These are phyloP conservation scores for Drosophila monieri DNA, from an alignment of 2,888 invertebrate species.

Conservation along the genomic window DNA sequence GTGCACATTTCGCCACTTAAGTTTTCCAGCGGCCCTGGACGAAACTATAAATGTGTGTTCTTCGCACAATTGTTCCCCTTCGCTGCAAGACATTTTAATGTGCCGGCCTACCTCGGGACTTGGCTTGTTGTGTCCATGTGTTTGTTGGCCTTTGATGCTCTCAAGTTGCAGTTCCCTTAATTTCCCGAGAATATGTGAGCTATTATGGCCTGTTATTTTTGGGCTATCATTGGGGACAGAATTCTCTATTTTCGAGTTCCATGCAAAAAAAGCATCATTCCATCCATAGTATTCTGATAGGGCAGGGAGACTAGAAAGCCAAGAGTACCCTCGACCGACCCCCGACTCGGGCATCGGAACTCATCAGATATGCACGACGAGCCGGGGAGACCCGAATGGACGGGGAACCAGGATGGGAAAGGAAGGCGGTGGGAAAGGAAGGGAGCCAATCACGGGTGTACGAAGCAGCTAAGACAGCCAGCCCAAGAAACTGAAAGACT, in stretches of 20 bases:
- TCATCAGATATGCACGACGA: slow-evolving; percentile 73
- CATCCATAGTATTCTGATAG: slow-evolving; percentile 14
- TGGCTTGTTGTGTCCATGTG: slow-evolving; percentile 28
- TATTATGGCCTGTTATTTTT: slow-evolving; percentile 54
- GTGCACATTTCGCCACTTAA: slow-evolving; percentile 40
- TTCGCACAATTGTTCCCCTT: slow-evolving; percentile 27
- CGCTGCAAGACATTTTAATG: slow-evolving; percentile 53
- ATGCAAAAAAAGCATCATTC: slow-evolving; percentile 6
- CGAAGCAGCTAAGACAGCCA: neutral
- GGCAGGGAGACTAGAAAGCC: slow-evolving; percentile 44
- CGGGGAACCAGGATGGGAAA: slow-evolving; percentile 22
- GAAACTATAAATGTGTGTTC: slow-evolving; percentile 52
- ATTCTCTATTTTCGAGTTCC: neutral
- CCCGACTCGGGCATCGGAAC: slow-evolving; percentile 62
- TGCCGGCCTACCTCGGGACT: slow-evolving; percentile 60
- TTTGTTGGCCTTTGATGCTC: slow-evolving; percentile 69
- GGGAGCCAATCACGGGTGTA: slow-evolving; percentile 43
- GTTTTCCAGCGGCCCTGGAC: slow-evolving; percentile 13
- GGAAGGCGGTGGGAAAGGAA: slow-evolving; percentile 1
- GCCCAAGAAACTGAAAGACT: neutral
- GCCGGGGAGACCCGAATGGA: slow-evolving; percentile 38
- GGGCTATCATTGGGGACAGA: slow-evolving; percentile 43
- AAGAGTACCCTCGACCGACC: slow-evolving; percentile 19
- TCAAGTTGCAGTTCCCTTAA: slow-evolving; percentile 31
- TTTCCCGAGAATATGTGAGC: slow-evolving; percentile 39